These are phyloP conservation scores for Carcharodon carcharias DNA, from an alignment of 2,797 vertebrate species.

Conservation along the genomic window DNA sequence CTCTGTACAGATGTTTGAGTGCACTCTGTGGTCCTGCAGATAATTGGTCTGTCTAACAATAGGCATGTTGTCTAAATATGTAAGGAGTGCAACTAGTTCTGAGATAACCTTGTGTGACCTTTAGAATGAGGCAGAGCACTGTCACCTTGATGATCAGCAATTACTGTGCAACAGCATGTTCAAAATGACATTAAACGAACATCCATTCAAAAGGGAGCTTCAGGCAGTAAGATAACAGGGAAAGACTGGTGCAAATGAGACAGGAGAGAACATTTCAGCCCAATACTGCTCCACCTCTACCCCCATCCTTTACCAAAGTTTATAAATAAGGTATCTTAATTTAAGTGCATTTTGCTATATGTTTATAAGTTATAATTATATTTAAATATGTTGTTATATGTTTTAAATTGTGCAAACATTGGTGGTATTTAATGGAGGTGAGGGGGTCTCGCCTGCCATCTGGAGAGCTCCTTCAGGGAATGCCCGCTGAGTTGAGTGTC, in stretches of 20 bases:
- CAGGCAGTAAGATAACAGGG: background rate
- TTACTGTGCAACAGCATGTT: background rate
- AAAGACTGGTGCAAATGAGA: background rate
- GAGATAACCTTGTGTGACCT: background rate
- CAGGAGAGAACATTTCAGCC: background rate
- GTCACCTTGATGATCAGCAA: conserved; percentile 5
- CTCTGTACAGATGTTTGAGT: too few relatives aligned
- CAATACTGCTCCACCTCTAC: background rate
- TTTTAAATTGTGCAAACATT: too few relatives aligned
- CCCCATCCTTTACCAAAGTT: too few relatives aligned
- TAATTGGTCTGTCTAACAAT: too few relatives aligned
- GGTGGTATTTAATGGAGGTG: too few relatives aligned
- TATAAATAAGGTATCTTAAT: background rate
- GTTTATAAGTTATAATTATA: too few relatives aligned
- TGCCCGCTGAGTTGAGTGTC: too few relatives aligned
- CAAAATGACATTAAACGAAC: background rate
- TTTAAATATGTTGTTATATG: too few relatives aligned
- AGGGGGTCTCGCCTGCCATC: too few relatives aligned
- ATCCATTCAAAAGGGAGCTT: background rate
- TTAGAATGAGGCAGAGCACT: background rate
- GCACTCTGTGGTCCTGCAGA: too few relatives aligned
- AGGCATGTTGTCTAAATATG: background rate
- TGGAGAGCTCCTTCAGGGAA: too few relatives aligned
- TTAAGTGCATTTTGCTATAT: too few relatives aligned
- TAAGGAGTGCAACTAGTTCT: background rate